Percentiles rank a stretch among this genome's conserved stretches.
These are phyloP conservation scores for Orientallactaga bullata DNA, from an alignment of 2,113 vertebrate genomes.

Conservation along the genomic window DNA sequence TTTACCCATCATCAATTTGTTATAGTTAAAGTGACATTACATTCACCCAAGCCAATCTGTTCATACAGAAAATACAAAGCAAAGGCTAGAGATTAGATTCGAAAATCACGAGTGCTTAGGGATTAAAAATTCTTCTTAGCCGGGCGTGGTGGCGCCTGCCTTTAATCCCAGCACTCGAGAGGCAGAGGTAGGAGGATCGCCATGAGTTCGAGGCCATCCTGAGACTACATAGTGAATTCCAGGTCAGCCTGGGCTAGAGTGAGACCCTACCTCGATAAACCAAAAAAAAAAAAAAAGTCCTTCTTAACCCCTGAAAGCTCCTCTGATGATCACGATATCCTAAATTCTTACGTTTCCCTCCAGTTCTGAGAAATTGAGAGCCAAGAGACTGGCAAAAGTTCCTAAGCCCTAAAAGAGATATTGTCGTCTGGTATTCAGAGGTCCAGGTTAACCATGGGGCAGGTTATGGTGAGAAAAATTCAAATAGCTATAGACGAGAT, in stretches of 20 bases:
- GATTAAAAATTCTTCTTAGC: background rate
- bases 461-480: background rate
- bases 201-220: no score
- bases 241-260: no score
- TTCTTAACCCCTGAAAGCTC: background rate
- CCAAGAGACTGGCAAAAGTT: background rate
- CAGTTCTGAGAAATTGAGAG: background rate
- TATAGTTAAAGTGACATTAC: accelerated
- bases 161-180: no score
- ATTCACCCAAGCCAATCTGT: background rate
- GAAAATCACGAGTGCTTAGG: background rate
- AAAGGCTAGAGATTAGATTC: background rate
- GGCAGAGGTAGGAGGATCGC: no score
- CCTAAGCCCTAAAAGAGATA: background rate
- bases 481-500: no score
- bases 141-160: no score
- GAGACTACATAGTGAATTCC: no score
- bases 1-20: no score
- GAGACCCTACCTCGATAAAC: no score
- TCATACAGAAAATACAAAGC: background rate
- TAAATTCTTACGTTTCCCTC: background rate
- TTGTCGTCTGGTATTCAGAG: background rate
- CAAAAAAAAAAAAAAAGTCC: background rate
- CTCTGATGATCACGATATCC: background rate
- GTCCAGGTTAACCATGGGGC: background rate